Conservation (phyloP, 2,888 invertebrate genomes). For the Sesia apiformis region DNA sequence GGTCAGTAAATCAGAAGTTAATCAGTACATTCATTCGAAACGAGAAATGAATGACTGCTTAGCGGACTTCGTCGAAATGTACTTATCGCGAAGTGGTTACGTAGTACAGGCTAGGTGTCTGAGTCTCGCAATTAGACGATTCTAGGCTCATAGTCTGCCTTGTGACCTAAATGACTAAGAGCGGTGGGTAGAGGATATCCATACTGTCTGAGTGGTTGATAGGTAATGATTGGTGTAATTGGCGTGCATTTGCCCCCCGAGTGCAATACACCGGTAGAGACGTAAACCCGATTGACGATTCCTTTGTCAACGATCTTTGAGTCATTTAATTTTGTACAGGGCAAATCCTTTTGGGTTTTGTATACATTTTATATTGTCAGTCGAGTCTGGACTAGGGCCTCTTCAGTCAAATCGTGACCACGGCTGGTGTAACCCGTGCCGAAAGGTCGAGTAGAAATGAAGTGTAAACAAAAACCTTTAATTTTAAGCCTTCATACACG, state of each 20-base stretch:
- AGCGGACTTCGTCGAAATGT: not conserved
- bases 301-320: too few species aligned
- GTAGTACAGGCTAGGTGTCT: slow-evolving; percentile 15
- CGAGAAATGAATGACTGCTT: not conserved
- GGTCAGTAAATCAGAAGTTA: not conserved
- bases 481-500: too few species aligned
- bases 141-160: slow-evolving; percentile 9
- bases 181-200: slow-evolving; percentile 22
- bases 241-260: slow-evolving; percentile 1
- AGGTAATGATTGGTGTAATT: slow-evolving; percentile 27
- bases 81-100: not conserved
- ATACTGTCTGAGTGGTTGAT: slow-evolving; percentile 10
- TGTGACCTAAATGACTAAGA: not conserved
- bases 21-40: not conserved
- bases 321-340: too few species aligned
- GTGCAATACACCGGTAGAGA: too few species aligned
- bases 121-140: slow-evolving; percentile 27
- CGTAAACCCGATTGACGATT: too few species aligned
- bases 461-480: too few species aligned
- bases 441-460: too few species aligned
- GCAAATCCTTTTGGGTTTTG: too few species aligned
- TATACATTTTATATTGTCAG: too few species aligned
- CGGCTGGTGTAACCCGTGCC: too few species aligned
- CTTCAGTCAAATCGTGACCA: too few species aligned
- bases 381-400: too few species aligned